Percentiles rank a stretch among this genome's conserved stretches.
Evolutionary conservation across 2,113 vertebrate species (phyloP).

Genomic region (Rhinichthys klamathensis): DNA sequence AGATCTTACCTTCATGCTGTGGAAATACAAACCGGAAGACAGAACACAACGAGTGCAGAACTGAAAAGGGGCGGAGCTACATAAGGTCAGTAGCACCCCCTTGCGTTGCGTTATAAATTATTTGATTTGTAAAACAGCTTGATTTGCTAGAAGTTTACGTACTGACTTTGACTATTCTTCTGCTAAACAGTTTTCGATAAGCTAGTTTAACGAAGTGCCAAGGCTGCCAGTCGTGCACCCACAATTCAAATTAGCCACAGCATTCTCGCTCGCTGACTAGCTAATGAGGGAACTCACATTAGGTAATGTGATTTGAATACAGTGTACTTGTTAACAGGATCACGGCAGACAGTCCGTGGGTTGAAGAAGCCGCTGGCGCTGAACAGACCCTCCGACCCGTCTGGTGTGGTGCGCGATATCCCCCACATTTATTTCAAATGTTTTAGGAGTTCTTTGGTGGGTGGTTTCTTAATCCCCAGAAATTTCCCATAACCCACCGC

Average conservation of each 20-base stretch:
- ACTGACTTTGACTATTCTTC: background rate
- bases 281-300: background rate
- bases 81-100: background rate
- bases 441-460: slow-evolving; percentile 9
- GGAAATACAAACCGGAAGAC: too few species aligned
- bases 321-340: background rate
- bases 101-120: background rate
- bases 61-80: too few species aligned
- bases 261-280: background rate
- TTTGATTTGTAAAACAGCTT: background rate
- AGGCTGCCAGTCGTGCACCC: background rate
- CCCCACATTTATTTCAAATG: background rate
- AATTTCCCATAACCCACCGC: background rate
- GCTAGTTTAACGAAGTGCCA: background rate
- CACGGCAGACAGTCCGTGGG: background rate
- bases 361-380: slow-evolving; percentile 3
- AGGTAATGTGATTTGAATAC: slow-evolving; percentile 29
- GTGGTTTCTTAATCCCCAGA: background rate
- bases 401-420: background rate
- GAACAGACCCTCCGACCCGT: slow-evolving; percentile 8
- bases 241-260: background rate
- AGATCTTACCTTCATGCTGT: too few species aligned
- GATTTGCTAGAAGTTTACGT: background rate
- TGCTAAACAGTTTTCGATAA: background rate
- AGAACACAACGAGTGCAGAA: too few species aligned